phyloP scores from a whole-genome alignment of 2,113 vertebrate species.

The Spea bombifrons region DNA sequence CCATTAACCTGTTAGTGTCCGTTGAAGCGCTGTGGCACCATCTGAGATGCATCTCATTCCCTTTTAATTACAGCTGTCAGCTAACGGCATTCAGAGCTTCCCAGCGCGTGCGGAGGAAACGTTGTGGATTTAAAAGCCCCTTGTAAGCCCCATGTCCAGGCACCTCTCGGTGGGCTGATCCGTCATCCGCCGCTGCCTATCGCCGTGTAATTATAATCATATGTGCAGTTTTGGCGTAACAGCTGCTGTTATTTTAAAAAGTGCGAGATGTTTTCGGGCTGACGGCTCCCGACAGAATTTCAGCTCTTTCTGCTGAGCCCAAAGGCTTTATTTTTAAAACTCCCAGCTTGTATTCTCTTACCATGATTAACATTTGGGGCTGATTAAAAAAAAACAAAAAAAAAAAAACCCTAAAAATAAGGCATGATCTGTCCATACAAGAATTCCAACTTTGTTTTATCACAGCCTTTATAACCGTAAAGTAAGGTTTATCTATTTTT shows the following conservation, averaged over 20 bases:
- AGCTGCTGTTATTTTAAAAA: constrained; percentile 48
- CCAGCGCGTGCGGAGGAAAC: background rate
- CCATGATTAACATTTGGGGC: constrained; percentile 26
- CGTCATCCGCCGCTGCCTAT: constrained; percentile 7
- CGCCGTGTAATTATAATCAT: constrained; percentile 41
- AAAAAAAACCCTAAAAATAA: background rate
- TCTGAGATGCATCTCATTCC: background rate
- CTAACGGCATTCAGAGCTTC: background rate
- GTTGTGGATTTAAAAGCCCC: background rate
- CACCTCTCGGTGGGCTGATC: background rate
- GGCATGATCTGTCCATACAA: background rate
- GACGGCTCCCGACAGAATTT: constrained; percentile 41
- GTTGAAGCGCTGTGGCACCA: no score
- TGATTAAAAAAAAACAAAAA: constrained; percentile 19
- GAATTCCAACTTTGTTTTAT: background rate
- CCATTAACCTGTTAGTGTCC: no score
- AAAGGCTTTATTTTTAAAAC: constrained; percentile 43
- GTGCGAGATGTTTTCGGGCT: constrained; percentile 38
- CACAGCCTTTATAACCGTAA: background rate
- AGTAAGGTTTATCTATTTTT: no score
- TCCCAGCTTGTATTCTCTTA: constrained; percentile 36
- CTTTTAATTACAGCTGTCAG: background rate
- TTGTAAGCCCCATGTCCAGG: background rate
- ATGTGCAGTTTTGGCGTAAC: constrained; percentile 25
- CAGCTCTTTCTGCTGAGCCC: constrained; percentile 44